Conservation (phyloP, 2,113 vertebrate species). For the Phasianus colchicus region DNA sequence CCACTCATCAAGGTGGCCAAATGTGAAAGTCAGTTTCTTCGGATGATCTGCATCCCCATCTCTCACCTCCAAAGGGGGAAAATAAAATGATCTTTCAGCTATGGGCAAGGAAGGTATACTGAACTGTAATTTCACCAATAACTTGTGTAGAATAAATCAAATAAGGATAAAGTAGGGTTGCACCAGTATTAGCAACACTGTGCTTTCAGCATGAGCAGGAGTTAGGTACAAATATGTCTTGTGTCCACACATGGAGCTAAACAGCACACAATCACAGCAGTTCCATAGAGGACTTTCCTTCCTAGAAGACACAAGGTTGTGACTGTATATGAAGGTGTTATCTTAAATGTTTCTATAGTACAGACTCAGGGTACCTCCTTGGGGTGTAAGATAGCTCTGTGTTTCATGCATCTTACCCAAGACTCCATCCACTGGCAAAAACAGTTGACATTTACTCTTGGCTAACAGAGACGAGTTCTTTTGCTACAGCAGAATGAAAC, state of each 20-base stretch:
- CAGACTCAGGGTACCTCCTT: not conserved
- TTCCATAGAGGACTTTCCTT: not conserved
- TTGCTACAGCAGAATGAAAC: not conserved
- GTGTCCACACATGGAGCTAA: not conserved
- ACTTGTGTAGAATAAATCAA: not conserved
- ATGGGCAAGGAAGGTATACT: not conserved
- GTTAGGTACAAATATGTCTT: not conserved
- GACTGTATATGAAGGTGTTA: not conserved
- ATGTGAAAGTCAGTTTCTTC: not conserved
- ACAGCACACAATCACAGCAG: rapidly evolving
- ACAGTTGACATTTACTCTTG: not conserved
- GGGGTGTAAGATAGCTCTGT: not conserved
- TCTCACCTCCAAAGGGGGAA: not conserved
- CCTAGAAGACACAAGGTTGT: not conserved
- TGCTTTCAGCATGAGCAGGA: not conserved
- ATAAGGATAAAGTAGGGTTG: not conserved
- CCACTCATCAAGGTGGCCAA: not conserved
- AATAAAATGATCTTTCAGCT: not conserved
- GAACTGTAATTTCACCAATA: not conserved
- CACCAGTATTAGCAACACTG: not conserved
- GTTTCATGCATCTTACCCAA: not conserved
- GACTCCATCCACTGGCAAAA: not conserved
- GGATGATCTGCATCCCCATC: not conserved
- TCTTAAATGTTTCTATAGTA: not conserved
- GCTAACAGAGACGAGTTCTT: not conserved